Evolutionary conservation across 1,140 invertebrate genomes (phyloP), one percentile per base, ranked within the genome.

Genomic region (Scaptomyza pallida): DNA sequence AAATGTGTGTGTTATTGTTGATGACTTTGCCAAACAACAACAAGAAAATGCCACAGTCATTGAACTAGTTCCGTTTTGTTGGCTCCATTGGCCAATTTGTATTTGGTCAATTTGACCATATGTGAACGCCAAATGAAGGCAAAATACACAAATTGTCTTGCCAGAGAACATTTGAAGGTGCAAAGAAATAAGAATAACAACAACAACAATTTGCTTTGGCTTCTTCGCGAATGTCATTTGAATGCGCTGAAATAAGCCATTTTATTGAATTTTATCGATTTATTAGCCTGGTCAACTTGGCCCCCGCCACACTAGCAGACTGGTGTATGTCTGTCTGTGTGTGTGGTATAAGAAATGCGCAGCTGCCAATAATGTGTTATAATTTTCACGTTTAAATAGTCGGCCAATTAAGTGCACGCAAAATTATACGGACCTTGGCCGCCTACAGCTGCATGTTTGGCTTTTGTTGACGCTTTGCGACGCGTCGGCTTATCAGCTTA

Each of bases 351-450:
- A 72, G 50, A 51, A 52, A 51, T 63, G 41, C 52, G 13, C 62
- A 78, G 65, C 74, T 71, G 79, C 45, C 51, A 65, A 67, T 76
- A 86, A 80, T 71, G 51, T 81, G 81, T 64, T 81, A 86, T 86
- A 72, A 80, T 80, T 71, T 73, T 75, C 68, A 30, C 30, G 26
- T 37, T 33, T 45, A 40, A 63, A 56, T 56, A 74, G 60, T 60
- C 75, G 63, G 55, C 59, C 77, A 86, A 86, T 88, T 81, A 78
- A 75, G 47, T 77, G 70, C 81, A 85, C 81, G 81, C 80, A 85
- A 86, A 85, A 67, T 67, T 47, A 50, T 47, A 62, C 19, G 45
- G 56, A 77, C 78, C 74, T 90, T 83, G 79, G 72, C 79, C 78
- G 67, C 43, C 65, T 60, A 48, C 45, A 19, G 44, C 44, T 33